Percentiles rank a stretch among this genome's conserved stretches.
Evolutionary conservation across 92 coral and sea anemone species (phyloP).

Genomic region (Zoanthus sansibaricus): DNA sequence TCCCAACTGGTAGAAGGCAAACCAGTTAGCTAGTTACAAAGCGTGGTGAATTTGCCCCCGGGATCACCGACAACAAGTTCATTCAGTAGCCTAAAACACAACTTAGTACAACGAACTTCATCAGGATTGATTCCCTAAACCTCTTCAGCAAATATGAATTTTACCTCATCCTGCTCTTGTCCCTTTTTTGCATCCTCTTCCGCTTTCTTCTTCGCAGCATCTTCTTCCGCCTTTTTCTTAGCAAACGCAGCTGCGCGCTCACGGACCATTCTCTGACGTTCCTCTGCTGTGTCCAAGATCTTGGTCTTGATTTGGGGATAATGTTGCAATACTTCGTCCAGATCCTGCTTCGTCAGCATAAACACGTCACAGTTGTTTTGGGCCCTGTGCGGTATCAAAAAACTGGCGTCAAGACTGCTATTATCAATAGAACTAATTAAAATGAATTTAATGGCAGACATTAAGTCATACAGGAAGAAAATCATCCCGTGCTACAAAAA

Average conservation of each 20-base stretch:
- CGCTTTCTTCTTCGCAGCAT: conserved; percentile 79
- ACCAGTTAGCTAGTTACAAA: no score
- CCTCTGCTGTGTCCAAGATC: conserved; percentile 86
- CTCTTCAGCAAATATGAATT: not conserved
- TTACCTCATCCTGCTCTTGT: conserved; percentile 65
- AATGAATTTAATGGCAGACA: not conserved
- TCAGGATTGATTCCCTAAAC: no score
- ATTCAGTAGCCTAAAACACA: no score
- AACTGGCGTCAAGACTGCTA: not conserved
- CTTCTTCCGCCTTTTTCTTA: conserved; percentile 76
- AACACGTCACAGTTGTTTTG: conserved; percentile 83
- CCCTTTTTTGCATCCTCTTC: conserved; percentile 64
- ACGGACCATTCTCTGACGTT: conserved; percentile 80
- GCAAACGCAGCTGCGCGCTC: conserved; percentile 85
- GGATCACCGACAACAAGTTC: no score
- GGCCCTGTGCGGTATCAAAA: conserved; percentile 54
- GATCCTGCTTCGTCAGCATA: conserved; percentile 79
- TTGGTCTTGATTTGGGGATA: conserved; percentile 87
- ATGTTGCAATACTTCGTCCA: conserved; percentile 85
- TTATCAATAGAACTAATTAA: no score
- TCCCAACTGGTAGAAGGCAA: no score
- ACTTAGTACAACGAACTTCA: no score
- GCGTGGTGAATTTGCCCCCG: no score
- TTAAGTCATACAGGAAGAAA: no score
- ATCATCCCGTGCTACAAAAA: no score